phyloP scores from a whole-genome alignment of 1,140 invertebrate species.

The Drepana arcuata region DNA sequence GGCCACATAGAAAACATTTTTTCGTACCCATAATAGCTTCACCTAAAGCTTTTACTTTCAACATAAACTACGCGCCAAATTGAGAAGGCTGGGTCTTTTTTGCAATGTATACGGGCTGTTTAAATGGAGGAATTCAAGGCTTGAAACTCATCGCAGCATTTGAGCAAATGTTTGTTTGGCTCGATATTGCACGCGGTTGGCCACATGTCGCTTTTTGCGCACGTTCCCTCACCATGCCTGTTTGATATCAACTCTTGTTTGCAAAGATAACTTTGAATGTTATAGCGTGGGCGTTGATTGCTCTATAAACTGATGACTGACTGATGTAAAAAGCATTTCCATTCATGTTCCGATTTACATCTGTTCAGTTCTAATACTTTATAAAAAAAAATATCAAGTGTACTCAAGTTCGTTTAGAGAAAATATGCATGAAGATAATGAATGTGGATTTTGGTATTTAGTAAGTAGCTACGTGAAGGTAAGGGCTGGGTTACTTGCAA shows the following conservation, averaged over 20 bases:
- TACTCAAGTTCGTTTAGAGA: background rate
- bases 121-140: constrained; percentile 8
- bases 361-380: background rate
- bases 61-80: too few relatives aligned
- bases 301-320: background rate
- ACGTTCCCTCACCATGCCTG: constrained; percentile 4
- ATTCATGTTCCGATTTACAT: too few relatives aligned
- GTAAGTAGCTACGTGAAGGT: too few relatives aligned
- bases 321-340: background rate
- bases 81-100: background rate
- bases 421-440: background rate
- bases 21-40: too few relatives aligned
- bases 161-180: constrained; percentile 26
- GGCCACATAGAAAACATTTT: too few relatives aligned
- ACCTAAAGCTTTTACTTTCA: too few relatives aligned
- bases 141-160: constrained; percentile 15
- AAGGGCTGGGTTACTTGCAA: too few relatives aligned
- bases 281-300: background rate
- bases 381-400: background rate
- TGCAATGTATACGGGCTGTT: constrained; percentile 2
- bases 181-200: constrained; percentile 27
- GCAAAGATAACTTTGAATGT: background rate
- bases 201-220: constrained; percentile 18
- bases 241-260: constrained; percentile 6
- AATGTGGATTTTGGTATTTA: background rate